These are phyloP conservation scores for Campoplex nolae DNA, from an alignment of 2,888 invertebrate species.

Conservation along the genomic window DNA sequence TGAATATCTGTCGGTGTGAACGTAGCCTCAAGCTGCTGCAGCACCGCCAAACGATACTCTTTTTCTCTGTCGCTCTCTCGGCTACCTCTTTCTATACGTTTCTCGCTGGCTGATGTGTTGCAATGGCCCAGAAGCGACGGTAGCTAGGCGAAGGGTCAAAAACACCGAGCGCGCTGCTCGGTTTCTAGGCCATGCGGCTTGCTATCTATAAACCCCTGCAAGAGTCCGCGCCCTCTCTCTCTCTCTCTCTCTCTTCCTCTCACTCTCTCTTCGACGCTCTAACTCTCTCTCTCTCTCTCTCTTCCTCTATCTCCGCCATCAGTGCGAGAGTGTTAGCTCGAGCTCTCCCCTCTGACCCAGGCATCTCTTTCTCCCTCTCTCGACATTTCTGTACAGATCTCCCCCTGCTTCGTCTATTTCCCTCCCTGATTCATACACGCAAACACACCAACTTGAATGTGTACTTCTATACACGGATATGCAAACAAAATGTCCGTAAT, in stretches of 20 bases:
- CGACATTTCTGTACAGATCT: neutral
- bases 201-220: conserved; percentile 84
- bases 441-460: neutral
- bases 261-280: conserved; percentile 51
- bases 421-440: conserved; percentile 42
- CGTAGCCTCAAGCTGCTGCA: conserved; percentile 34
- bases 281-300: neutral
- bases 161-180: conserved; percentile 82
- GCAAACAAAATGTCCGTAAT: conserved; percentile 50
- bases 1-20: conserved; percentile 6
- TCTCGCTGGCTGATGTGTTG: conserved; percentile 76
- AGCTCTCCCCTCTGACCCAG: conserved; percentile 18
- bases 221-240: conserved; percentile 69
- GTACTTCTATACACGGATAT: neutral
- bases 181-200: conserved; percentile 84
- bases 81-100: conserved; percentile 30
- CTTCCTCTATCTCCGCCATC: conserved; percentile 12
- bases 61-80: conserved; percentile 9
- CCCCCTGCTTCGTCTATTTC: conserved; percentile 42
- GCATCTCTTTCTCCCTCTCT: conserved; percentile 41
- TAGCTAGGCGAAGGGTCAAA: conserved; percentile 85
- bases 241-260: conserved; percentile 46
- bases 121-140: conserved; percentile 84
- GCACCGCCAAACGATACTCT: conserved; percentile 39
- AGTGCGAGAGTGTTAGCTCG: conserved; percentile 20